Conservation (phyloP, 2,113 vertebrate species). For the Brachypteracias leptosomus region DNA sequence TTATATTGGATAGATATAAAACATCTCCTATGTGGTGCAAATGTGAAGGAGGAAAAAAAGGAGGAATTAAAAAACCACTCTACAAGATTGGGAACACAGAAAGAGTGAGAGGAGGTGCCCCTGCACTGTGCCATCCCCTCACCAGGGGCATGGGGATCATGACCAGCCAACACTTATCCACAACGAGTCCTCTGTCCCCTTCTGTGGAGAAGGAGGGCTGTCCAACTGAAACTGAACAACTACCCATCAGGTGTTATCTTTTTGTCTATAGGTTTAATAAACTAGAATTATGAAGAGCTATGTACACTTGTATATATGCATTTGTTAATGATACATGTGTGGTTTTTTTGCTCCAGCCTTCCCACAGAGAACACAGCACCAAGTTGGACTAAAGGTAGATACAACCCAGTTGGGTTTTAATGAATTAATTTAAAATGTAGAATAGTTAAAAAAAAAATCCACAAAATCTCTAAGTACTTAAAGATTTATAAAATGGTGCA, state of each 20-base stretch:
- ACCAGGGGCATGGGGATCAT: fast-evolving
- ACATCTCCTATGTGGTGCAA: not conserved
- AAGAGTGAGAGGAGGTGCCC: not conserved
- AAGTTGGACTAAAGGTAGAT: not conserved
- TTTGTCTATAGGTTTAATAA: not conserved
- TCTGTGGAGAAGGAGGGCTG: not conserved
- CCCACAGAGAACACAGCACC: not conserved
- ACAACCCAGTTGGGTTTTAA: not conserved
- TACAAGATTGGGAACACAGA: not conserved
- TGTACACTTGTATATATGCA: fast-evolving
- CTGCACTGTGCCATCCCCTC: not conserved
- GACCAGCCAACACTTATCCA: not conserved
- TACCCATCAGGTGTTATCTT: not conserved
- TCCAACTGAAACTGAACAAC: not conserved
- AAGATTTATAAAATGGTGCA: not conserved
- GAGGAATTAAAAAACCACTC: not conserved
- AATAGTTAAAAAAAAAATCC: not conserved
- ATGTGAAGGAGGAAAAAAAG: not conserved
- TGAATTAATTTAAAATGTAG: not conserved
- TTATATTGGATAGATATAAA: not conserved
- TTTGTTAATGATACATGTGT: not conserved
- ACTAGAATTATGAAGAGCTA: not conserved
- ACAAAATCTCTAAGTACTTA: not conserved
- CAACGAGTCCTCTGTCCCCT: not conserved
- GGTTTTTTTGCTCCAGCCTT: not conserved